These are phyloP conservation scores for Sylvicola fuscatus DNA, from an alignment of 2,888 invertebrate species.

Conservation along the genomic window DNA sequence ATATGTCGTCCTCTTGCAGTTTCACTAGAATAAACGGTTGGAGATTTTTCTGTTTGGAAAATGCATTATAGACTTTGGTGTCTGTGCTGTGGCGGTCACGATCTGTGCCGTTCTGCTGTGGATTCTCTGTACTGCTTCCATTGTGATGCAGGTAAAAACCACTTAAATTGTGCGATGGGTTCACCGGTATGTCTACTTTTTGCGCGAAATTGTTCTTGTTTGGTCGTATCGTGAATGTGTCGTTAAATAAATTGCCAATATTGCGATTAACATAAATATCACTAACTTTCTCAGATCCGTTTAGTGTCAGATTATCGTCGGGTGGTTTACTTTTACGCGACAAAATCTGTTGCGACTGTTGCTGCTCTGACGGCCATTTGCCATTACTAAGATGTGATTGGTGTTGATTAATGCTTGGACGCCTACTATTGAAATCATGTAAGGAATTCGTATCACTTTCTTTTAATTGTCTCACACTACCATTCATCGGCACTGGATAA, in stretches of 20 bases:
- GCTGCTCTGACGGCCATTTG: too few relatives aligned
- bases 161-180: neutral
- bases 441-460: neutral
- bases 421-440: neutral
- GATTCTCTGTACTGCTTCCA: neutral
- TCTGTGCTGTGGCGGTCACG: neutral
- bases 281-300: conserved; percentile 8
- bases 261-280: conserved; percentile 11
- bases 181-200: neutral
- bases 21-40: conserved; percentile 1
- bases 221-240: neutral
- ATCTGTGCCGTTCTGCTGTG: conserved; percentile 2
- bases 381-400: too few relatives aligned
- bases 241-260: conserved; percentile 1
- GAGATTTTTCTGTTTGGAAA: conserved; percentile 8
- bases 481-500: neutral
- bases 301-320: conserved; percentile 4
- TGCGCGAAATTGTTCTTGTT: too few relatives aligned
- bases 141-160: neutral
- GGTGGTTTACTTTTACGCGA: conserved; percentile 1
- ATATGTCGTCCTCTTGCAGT: too few relatives aligned
- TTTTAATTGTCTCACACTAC: neutral
- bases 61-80: conserved; percentile 9
- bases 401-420: too few relatives aligned
- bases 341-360: neutral